phyloP scores from a whole-genome alignment of 2,888 invertebrate species.

The Actias luna region DNA sequence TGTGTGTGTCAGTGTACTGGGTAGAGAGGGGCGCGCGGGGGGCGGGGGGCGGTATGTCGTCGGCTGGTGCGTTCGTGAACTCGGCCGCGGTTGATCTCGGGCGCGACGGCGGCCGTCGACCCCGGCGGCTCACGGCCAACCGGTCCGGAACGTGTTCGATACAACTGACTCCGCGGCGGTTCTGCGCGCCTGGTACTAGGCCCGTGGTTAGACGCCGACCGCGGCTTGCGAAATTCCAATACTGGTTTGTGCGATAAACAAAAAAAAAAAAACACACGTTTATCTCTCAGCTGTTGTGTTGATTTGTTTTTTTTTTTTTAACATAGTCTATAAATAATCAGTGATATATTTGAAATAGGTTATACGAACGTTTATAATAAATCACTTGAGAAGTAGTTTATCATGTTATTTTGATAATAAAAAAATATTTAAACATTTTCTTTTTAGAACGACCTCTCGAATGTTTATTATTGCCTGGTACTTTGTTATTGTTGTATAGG shows the following conservation, averaged over 20 bases:
- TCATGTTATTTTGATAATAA: background rate
- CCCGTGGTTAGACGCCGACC: background rate
- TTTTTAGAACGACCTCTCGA: background rate
- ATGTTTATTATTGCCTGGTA: background rate
- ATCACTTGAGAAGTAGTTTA: too few species aligned
- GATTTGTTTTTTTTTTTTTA: background rate
- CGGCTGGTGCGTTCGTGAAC: background rate
- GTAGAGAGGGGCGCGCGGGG: too few species aligned
- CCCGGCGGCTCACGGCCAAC: conserved; percentile 15
- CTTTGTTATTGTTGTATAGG: background rate
- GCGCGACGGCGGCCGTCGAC: background rate
- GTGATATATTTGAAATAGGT: too few species aligned
- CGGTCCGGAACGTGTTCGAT: conserved; percentile 11
- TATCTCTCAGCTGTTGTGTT: background rate
- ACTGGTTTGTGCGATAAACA: too few species aligned
- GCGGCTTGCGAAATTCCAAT: background rate
- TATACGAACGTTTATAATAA: too few species aligned
- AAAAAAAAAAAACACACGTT: too few species aligned
- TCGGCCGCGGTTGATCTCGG: conserved; percentile 1
- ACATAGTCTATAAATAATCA: too few species aligned
- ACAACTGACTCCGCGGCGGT: conserved; percentile 10
- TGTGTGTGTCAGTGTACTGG: too few species aligned
- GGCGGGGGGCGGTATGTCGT: background rate
- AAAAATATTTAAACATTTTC: background rate
- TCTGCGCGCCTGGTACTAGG: conserved; percentile 12